Evolutionary conservation across 64 coral and sea anemone genomes (phyloP), one percentile per base, ranked within the genome.

Genomic region (Montipora foliosa): DNA sequence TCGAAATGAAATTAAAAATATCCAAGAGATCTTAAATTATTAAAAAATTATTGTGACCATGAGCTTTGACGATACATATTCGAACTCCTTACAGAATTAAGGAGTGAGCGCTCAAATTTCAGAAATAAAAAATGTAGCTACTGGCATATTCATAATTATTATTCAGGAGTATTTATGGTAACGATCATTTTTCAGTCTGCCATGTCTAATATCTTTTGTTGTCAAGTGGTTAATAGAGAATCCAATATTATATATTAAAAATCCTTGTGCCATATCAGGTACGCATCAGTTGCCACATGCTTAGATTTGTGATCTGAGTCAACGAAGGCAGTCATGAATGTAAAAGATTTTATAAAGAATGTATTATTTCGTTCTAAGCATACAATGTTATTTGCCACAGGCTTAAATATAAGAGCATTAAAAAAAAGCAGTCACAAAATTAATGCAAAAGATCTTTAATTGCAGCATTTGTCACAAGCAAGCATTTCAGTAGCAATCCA

Each of bases 241-340:
- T 71, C 66, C 14, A 86, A 86, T 86, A n/a, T n/a, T n/a, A n/a
- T n/a, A 86, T 72, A 55, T 55, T 55, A 19, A 86, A 11, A 25
- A 21, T 2, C 8, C 47, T 21, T 6, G 10, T 5, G 17, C 15
- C 47, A 61, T 67, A 70, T 71, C 9, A 25, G 20, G 6, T 15
- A 21, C 10, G 46, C 44, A 82, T 62, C 24, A 64, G 11, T 64
- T 81, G 21, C 51, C 49, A 81, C 24, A 8, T 81, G 51, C 12
- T 61, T n/a, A 81, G 47, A 55, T 5, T 55, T 55, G 52, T 10
- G 52, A 5, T 0, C 52, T n/a, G n/a, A 55, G 52, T 55, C 52
- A 55, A 7, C 5, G 52, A 55, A 25, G 25, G 25, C 25, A 25
- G 25, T 25, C 25, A 53, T 53, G 5, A 53, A 53, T 53, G 51